phyloP scores from a whole-genome alignment of 1,140 invertebrate species.

The Papilio polytes region DNA sequence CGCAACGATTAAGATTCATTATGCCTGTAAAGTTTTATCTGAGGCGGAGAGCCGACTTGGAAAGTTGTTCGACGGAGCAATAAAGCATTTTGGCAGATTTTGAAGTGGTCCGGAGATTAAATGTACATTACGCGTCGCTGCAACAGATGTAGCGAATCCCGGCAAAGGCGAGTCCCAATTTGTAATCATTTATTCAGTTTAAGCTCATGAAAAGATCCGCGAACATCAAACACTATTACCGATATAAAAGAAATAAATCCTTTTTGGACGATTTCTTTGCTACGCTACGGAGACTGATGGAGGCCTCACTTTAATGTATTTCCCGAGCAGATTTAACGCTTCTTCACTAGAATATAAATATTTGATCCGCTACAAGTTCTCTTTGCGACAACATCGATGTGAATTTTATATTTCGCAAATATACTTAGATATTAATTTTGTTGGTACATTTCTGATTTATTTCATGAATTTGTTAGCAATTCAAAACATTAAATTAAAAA shows the following conservation, averaged over 20 bases:
- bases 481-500: no score
- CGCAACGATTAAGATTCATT: conserved; percentile 79
- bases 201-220: conserved; percentile 34
- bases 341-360: conserved; percentile 35
- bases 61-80: conserved; percentile 68
- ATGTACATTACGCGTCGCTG: conserved; percentile 72
- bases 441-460: neutral
- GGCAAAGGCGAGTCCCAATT: conserved; percentile 28
- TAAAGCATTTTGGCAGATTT: conserved; percentile 81
- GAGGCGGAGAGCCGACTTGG: conserved; percentile 58
- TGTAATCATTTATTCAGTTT: conserved; percentile 41
- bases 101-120: conserved; percentile 75
- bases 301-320: conserved; percentile 35
- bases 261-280: conserved; percentile 31
- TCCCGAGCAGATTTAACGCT: conserved; percentile 36
- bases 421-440: neutral
- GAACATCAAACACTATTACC: conserved; percentile 40
- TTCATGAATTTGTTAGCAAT: neutral
- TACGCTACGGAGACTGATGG: conserved; percentile 9
- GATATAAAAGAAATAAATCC: conserved; percentile 39
- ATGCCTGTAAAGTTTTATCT: conserved; percentile 80
- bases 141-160: conserved; percentile 70
- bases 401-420: neutral
- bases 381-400: conserved; percentile 8
- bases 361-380: conserved; percentile 26